Conservation (phyloP, 1,140 invertebrate species). For the Nasonia longicornis region DNA sequence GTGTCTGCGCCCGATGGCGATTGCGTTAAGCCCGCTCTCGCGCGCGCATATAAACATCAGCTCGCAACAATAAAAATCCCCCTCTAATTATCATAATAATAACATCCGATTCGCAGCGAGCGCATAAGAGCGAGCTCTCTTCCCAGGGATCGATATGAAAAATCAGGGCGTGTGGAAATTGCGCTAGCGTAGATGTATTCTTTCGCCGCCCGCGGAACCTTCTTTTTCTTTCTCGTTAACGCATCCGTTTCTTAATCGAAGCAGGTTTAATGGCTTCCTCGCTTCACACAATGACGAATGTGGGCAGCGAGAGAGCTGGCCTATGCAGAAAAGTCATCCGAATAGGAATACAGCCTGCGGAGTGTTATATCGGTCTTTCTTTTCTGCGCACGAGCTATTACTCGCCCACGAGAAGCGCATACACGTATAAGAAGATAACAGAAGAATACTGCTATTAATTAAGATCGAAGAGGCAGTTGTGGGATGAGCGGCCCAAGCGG, state of each 20-base stretch:
- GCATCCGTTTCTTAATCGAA: conserved; percentile 34
- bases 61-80: neutral
- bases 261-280: conserved; percentile 29
- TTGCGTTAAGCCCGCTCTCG: too few species aligned
- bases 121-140: neutral
- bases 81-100: conserved; percentile 1
- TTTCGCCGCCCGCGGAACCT: conserved; percentile 9
- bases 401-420: conserved; percentile 49
- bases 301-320: conserved; percentile 53
- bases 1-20: too few species aligned
- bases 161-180: conserved; percentile 30
- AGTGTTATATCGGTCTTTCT: neutral
- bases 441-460: too few species aligned
- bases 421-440: too few species aligned
- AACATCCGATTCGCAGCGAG: neutral
- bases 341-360: conserved; percentile 18
- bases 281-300: conserved; percentile 10
- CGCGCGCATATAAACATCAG: neutral
- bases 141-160: conserved; percentile 19
- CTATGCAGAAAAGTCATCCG: conserved; percentile 53
- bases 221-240: conserved; percentile 18
- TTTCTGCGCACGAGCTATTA: conserved; percentile 45
- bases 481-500: too few species aligned
- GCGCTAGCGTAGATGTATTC: neutral
- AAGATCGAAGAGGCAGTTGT: too few species aligned